phyloP scores from a whole-genome alignment of 2,888 invertebrate genomes.

The Nemapogon koenigi region DNA sequence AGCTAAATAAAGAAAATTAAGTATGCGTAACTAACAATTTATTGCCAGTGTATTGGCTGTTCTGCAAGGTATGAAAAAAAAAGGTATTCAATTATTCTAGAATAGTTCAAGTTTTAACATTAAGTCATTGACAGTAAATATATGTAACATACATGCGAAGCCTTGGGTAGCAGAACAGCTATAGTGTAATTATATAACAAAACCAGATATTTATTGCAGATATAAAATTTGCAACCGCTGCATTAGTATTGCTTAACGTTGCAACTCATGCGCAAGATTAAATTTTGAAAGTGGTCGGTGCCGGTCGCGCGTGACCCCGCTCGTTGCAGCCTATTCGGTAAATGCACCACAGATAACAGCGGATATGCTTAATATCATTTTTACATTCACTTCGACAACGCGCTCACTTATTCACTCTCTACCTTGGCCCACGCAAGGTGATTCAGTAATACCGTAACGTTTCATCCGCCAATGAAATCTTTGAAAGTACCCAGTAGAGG shows the following conservation, averaged over 20 bases:
- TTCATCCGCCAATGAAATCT: constrained; percentile 47
- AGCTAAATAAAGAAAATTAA: too few relatives aligned
- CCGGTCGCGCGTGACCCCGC: constrained; percentile 12
- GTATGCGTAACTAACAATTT: too few relatives aligned
- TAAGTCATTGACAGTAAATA: not conserved
- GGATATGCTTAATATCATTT: constrained; percentile 20
- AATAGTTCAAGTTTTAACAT: too few relatives aligned
- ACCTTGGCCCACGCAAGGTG: constrained; percentile 60
- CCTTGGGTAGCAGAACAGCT: not conserved
- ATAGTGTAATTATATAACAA: not conserved
- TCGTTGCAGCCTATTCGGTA: constrained; percentile 5
- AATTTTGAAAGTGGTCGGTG: constrained; percentile 23
- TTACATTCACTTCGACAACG: constrained; percentile 35
- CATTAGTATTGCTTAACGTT: constrained; percentile 12
- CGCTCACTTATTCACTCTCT: constrained; percentile 30
- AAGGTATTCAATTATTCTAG: too few relatives aligned
- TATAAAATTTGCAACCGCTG: not conserved
- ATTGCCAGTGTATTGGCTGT: too few relatives aligned
- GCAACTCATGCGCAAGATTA: constrained; percentile 10
- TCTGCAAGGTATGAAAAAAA: too few relatives aligned
- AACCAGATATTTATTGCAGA: not conserved
- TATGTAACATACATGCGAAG: not conserved
- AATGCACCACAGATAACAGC: constrained; percentile 28
- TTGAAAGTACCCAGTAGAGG: constrained; percentile 51
- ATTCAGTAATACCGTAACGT: constrained; percentile 49